Base-by-base conservation (phyloP, 2,888 invertebrate genomes). In the Clostera curtula region DNA sequence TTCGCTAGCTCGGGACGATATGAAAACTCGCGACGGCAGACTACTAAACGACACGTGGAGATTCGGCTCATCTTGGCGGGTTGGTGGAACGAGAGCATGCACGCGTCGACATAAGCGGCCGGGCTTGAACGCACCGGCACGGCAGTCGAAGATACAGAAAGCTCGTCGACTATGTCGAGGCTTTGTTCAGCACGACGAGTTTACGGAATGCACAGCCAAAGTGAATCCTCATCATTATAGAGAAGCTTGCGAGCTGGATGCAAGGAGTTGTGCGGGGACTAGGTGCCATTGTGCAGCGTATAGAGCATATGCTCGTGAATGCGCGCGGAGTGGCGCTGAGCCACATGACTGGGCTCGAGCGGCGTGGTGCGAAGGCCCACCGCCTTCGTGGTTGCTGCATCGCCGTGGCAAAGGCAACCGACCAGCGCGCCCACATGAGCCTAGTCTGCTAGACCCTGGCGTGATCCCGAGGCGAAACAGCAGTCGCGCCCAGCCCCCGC, bases 61-160 rank as follows among this genome's bases (percentile, higher is more conserved):
- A 27, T 96, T 97, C 56, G 96, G 94, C 2, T 87, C 91, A 24
- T 95, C 96, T 3, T 98, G 97, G 97, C 88, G 93, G 27, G 93
- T 95, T 1, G 96, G 96, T 1, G 92, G 93, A 0, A 89, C 88
- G 34, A 88, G 88, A 29, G 89, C 90, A 3, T 93, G 93, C 58
- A 86, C 88, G 2, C 74, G 90, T 2, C 82, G 88, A 1, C 86
- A 82, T 44, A 79, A 87, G 48, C 76, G 69, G 3, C 79, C 76
- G 4, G 62, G 61, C 3, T 62, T 43, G 52, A 65, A 73, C 42
- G 74, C 87, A 40, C 54, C 74, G 24, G 80, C 84, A 41, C 83
- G 87, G 27, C 85, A 85, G 44, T 84, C 86, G 22, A 66, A 66
- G 35, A 40, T 67, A 27, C 67, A 71, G 29, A 80, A 74, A 48